phyloP scores from a whole-genome alignment of 2,888 invertebrate species.

The Dysmachus trigonus region DNA sequence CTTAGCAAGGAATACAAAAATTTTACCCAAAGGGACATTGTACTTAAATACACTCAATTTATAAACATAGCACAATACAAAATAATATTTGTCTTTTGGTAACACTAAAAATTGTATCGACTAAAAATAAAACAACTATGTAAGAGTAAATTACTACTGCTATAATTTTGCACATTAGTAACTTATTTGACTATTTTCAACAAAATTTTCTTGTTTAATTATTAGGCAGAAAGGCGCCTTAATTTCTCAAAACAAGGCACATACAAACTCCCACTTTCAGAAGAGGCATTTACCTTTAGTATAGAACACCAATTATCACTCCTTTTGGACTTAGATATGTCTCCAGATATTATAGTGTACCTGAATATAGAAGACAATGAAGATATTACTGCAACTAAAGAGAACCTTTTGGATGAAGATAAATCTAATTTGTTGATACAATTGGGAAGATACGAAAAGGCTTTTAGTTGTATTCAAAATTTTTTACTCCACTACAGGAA shows the following conservation, averaged over 20 bases:
- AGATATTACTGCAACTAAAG: background rate
- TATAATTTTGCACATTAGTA: background rate
- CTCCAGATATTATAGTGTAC: constrained; percentile 37
- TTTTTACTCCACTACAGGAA: constrained; percentile 61
- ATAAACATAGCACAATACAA: too few relatives aligned
- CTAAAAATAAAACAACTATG: background rate
- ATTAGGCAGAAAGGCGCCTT: background rate
- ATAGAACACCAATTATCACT: constrained; percentile 52
- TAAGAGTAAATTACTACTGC: too few relatives aligned
- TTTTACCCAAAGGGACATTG: too few relatives aligned
- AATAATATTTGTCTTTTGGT: too few relatives aligned
- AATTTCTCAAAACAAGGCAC: background rate
- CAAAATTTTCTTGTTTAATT: background rate
- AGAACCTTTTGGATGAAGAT: background rate
- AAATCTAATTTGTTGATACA: constrained; percentile 49
- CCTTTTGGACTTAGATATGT: constrained; percentile 20
- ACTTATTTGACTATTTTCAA: background rate
- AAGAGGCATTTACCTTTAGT: constrained; percentile 31
- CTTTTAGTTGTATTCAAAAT: constrained; percentile 56
- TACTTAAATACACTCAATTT: too few relatives aligned
- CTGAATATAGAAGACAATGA: background rate
- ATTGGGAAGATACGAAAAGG: background rate
- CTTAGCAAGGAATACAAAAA: too few relatives aligned
- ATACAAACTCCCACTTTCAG: constrained; percentile 44
- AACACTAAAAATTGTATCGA: background rate